Evolutionary conservation across 2,888 invertebrate genomes (phyloP).

Genomic region (Drosophila borealis): DNA sequence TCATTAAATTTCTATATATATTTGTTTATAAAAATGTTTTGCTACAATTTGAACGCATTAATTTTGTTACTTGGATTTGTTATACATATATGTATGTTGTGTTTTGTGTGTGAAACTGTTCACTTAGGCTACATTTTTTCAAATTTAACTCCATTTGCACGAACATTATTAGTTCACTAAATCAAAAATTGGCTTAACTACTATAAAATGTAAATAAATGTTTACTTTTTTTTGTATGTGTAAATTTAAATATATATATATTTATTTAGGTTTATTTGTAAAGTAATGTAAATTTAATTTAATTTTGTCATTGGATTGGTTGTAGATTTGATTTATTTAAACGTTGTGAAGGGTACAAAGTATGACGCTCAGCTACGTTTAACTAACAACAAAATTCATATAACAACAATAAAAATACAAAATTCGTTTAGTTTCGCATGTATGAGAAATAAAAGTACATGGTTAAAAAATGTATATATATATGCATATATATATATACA

Average conservation of each 20-base stretch:
- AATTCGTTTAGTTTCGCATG: slow-evolving; percentile 49
- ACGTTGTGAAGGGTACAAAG: slow-evolving; percentile 72
- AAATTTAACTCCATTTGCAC: slow-evolving; percentile 47
- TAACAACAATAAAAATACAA: slow-evolving; percentile 60
- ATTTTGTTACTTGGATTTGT: slow-evolving; percentile 30
- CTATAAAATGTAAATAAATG: slow-evolving; percentile 73
- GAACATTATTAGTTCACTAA: slow-evolving; percentile 43
- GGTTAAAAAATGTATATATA: slow-evolving; percentile 51
- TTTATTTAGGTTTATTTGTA: slow-evolving; percentile 45
- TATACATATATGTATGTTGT: slow-evolving; percentile 18
- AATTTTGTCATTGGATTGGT: slow-evolving; percentile 68
- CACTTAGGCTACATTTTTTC: slow-evolving; percentile 44
- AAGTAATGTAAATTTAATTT: slow-evolving; percentile 64
- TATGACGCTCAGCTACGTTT: slow-evolving; percentile 73
- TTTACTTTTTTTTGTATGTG: slow-evolving; percentile 50
- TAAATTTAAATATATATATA: slow-evolving; percentile 68
- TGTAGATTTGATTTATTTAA: slow-evolving; percentile 73
- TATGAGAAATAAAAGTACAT: slow-evolving; percentile 54
- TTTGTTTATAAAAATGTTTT: slow-evolving; percentile 20
- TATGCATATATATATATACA: slow-evolving; percentile 8
- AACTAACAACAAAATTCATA: slow-evolving; percentile 77
- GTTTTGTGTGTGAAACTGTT: slow-evolving; percentile 13
- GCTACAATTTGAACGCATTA: slow-evolving; percentile 58
- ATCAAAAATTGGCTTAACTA: slow-evolving; percentile 59
- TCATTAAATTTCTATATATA: slow-evolving; percentile 33